A percentile compares a stretch with the other conserved stretches of the same genome.
Evolutionary conservation across 1,140 invertebrate genomes (phyloP).

Genomic region (Geopemphigus sp.): DNA sequence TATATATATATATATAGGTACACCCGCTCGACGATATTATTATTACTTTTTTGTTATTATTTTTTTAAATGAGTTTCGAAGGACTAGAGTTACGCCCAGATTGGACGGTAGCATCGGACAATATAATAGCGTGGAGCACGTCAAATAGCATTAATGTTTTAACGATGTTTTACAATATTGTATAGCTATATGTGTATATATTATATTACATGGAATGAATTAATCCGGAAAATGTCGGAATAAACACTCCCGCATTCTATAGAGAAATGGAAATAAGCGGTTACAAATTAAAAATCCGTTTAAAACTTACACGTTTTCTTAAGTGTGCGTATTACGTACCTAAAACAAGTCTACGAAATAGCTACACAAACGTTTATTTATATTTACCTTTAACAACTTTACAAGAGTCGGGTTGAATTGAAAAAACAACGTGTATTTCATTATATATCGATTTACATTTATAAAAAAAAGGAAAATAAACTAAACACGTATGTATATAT

Average conservation of each 20-base stretch:
- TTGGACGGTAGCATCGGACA: slow-evolving; percentile 37
- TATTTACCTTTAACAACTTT: too few relatives aligned
- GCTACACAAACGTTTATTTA: too few relatives aligned
- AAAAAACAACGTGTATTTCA: too few relatives aligned
- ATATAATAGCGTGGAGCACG: slow-evolving; percentile 6
- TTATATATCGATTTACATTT: too few relatives aligned
- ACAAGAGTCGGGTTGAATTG: too few relatives aligned
- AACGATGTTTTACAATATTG: not conserved
- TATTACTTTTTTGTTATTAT: slow-evolving; percentile 13
- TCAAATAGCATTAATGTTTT: slow-evolving; percentile 12
- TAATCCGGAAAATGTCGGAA: not conserved
- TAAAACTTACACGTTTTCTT: not conserved
- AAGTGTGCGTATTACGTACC: not conserved
- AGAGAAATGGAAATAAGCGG: not conserved
- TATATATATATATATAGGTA: not conserved
- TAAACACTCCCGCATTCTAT: not conserved
- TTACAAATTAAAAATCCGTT: slow-evolving; percentile 12
- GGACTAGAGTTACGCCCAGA: slow-evolving; percentile 13
- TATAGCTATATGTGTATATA: not conserved
- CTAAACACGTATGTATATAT: too few relatives aligned
- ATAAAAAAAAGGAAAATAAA: too few relatives aligned
- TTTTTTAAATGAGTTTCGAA: slow-evolving; percentile 38
- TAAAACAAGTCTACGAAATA: not conserved
- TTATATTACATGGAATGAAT: not conserved
- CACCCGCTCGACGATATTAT: slow-evolving; percentile 1